Evolutionary conservation across 2,888 invertebrate species (phyloP), one percentile per base, ranked within the genome.

Genomic region (Limenitis camilla): DNA sequence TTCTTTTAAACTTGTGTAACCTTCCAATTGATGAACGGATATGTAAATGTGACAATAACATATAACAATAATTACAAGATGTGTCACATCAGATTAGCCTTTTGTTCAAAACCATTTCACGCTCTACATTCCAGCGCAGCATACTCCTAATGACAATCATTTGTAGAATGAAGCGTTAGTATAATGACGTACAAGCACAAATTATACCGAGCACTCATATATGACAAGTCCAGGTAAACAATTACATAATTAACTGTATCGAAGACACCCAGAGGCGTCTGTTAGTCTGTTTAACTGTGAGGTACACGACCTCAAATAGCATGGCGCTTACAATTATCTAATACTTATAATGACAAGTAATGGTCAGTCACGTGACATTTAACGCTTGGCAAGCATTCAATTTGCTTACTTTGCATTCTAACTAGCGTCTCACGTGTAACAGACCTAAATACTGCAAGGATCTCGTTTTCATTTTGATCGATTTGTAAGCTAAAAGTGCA

Each of bases 311-410:
- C 81, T 79, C 72, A 78, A 67, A 56, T 53, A 53, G 65, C 64
- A 61, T 64, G 68, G 66, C 66, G 66, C 64, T 67, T 64, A 64
- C 51, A 54, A 58, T 81, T 81, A 81, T 78, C 74, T 77, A 81
- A 81, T 77, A 75, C 77, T 77, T 77, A 76, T 78, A 73, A 76
- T 71, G 71, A 69, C 69, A 72, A 64, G 68, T 69, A 72, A 72
- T 69, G 71, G 69, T 74, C 77, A 76, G 75, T 75, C 76, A 67
- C 58, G 63, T 74, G 74, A 76, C 76, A 74, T 75, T 68, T 64
- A 65, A 67, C 63, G 66, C 71, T 79, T 85, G 84, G 85, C 81
- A 78, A 63, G 65, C 55, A 68, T 69, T 78, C 83, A 84, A 58
- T 52, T 42, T 36, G 51, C 53, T 56, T 53, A 56, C 53, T 64